These are phyloP conservation scores for Lycocorax pyrrhopterus DNA, from an alignment of 2,113 vertebrate species.

Conservation along the genomic window DNA sequence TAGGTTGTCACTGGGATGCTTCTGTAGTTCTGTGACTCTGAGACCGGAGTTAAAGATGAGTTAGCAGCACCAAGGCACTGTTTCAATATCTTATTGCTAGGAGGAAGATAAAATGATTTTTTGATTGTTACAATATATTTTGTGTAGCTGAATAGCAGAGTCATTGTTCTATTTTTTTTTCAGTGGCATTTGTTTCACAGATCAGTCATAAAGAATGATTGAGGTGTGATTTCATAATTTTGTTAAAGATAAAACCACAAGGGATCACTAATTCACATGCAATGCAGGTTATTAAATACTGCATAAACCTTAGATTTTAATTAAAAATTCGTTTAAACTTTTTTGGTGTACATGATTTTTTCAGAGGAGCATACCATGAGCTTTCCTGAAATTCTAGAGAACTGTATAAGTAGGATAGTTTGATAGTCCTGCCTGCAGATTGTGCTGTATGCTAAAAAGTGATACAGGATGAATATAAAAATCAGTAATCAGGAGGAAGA, in stretches of 20 bases:
- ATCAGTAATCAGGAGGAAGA: neutral
- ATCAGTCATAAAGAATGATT: neutral
- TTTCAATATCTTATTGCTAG: neutral
- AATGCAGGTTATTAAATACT: neutral
- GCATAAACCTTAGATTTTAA: neutral
- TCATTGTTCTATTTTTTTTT: neutral
- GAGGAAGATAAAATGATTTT: neutral
- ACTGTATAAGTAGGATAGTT: neutral
- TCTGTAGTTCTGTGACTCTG: neutral
- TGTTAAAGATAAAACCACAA: neutral
- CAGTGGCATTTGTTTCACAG: neutral
- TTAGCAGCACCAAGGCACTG: neutral
- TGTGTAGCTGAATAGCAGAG: neutral
- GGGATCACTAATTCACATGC: neutral
- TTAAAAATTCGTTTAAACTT: neutral
- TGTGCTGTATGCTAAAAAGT: neutral
- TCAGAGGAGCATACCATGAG: neutral
- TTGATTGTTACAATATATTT: neutral
- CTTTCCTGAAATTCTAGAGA: neutral
- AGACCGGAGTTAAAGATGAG: neutral
- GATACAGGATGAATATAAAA: neutral
- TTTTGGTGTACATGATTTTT: neutral
- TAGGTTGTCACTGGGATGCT: neutral
- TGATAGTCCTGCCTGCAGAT: neutral
- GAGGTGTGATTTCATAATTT: neutral